Evolutionary conservation across 2,797 vertebrate species (phyloP).

Genomic region (Dipus sagitta): DNA sequence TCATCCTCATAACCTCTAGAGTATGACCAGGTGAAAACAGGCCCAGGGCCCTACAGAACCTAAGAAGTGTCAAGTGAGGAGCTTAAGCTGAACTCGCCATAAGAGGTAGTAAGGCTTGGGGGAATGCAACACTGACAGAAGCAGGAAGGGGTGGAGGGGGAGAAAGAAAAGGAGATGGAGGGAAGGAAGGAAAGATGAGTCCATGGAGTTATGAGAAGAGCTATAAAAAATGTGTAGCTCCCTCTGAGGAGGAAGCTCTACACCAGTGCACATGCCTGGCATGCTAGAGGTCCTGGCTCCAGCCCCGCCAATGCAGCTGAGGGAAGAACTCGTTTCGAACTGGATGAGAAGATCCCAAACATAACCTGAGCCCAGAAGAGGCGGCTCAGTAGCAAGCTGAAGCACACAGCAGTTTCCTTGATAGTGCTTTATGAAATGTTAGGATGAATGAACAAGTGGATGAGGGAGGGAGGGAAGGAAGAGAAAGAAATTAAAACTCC

Average conservation of each 20-base stretch:
- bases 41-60: neutral
- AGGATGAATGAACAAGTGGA: neutral
- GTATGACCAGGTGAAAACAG: neutral
- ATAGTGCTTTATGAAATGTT: neutral
- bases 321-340: neutral
- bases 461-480: neutral
- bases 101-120: rapidly evolving
- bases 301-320: neutral
- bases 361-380: neutral
- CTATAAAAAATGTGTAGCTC: neutral
- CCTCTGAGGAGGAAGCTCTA: neutral
- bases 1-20: neutral
- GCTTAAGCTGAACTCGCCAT: neutral
- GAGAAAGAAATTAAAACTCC: neutral
- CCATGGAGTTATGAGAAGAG: neutral
- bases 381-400: neutral
- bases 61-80: neutral
- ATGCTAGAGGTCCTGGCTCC: no score
- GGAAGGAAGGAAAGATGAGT: neutral
- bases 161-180: no score
- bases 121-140: neutral
- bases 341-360: neutral
- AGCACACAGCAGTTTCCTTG: neutral
- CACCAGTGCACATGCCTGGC: neutral
- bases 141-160: no score